Evolutionary conservation across 2,797 vertebrate genomes (phyloP), one percentile per base, ranked within the genome.

Genomic region (Capromys pilorides): DNA sequence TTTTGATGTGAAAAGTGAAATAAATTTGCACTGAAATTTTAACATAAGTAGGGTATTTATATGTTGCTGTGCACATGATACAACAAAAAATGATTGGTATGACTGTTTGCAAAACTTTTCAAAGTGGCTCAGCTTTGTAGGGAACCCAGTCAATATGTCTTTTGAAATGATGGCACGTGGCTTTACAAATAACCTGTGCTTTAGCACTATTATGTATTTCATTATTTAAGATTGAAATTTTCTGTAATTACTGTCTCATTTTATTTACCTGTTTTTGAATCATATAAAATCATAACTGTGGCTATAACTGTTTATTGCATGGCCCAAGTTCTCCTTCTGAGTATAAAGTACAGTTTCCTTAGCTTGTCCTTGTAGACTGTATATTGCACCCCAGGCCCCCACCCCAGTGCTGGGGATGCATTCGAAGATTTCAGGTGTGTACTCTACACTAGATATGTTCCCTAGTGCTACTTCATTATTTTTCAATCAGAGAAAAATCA

Each of bases 1-100:
- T 21, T 89, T 95, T 95, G 59, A 78, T 73, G 26, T 88, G 61
- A 90, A 85, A 80, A 92, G 45, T 69, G 67, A 78, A 88, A 79
- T 85, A 26, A 61, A 64, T 39, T 45, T 80, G 51, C 18, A 78
- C 6, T 62, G 51, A 90, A 64, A 78, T 78, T 95, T 92, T 86
- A 81, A 85, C 54, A 18, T 77, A 59, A 64, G 89, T 73, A 86
- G 75, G 33, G 28, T 93, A 49, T 78, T 81, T 10, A 41, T 45
- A 12, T 67, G 64, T 82, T 95, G 16, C 45, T 12, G 66, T 45
- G 94, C 64, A 80, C 36, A 62, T 91, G 36, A n/a, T 80, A 86
- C 14, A 78, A 86, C 14, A 78, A 93, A 84, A 91, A 78, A 14
- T 49, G 1, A 1, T 79, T 75, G 83, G 62, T 89, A 28, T 86